These are phyloP conservation scores for Choristoneura fumiferana DNA, from an alignment of 1,140 invertebrate genomes.

Conservation along the genomic window DNA sequence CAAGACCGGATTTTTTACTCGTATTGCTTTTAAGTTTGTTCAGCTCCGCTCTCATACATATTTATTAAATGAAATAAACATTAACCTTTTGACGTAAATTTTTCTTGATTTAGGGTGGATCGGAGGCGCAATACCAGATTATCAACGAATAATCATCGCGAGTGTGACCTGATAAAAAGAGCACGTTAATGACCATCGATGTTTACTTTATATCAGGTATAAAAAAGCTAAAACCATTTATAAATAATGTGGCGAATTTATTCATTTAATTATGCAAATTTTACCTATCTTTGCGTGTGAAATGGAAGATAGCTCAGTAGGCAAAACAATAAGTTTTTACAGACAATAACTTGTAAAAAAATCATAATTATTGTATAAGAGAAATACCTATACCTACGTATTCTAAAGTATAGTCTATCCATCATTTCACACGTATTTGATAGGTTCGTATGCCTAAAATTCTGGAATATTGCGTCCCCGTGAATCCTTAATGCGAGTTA, in stretches of 20 bases:
- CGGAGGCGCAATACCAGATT: slow-evolving; percentile 68
- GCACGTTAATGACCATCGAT: slow-evolving; percentile 21
- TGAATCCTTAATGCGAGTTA: slow-evolving; percentile 68
- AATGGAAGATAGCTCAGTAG: too few species aligned
- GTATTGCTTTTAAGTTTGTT: too few species aligned
- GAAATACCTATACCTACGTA: neutral
- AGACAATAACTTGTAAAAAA: too few species aligned
- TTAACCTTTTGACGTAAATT: too few species aligned
- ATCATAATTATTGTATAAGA: too few species aligned
- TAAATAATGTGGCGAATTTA: slow-evolving; percentile 15
- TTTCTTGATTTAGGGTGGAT: slow-evolving; percentile 63
- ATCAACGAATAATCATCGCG: slow-evolving; percentile 39
- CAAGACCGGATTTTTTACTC: too few species aligned
- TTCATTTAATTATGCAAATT: too few species aligned
- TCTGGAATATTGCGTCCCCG: slow-evolving; percentile 64
- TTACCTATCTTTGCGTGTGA: too few species aligned
- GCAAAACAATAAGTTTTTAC: too few species aligned
- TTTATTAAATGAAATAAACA: too few species aligned
- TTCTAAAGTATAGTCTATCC: neutral
- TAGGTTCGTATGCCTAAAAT: slow-evolving; percentile 6
- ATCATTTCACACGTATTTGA: slow-evolving; percentile 13
- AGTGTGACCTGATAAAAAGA: slow-evolving; percentile 42
- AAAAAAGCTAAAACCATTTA: slow-evolving; percentile 23
- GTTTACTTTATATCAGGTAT: slow-evolving; percentile 40
- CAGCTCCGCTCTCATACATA: too few species aligned